These are phyloP conservation scores for Parnassius glacialis DNA, from an alignment of 2,888 invertebrate species.

Conservation along the genomic window DNA sequence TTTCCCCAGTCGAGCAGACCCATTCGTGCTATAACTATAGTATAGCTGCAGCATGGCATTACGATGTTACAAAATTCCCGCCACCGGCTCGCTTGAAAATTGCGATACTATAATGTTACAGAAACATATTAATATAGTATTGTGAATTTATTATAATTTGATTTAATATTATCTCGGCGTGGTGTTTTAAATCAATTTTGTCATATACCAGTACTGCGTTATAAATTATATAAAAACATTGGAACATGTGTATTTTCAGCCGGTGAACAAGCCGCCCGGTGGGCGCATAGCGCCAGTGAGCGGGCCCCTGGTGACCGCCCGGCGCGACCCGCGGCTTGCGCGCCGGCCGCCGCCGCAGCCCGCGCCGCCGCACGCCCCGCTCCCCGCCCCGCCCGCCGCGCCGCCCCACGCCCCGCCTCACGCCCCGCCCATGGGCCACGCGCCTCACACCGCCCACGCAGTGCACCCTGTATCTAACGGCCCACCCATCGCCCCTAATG, in stretches of 20 bases:
- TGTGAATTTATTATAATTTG: no score
- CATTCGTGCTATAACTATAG: no score
- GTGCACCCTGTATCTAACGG: conserved; percentile 17
- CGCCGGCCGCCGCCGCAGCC: conserved; percentile 36
- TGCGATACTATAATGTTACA: no score
- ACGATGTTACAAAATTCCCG: no score
- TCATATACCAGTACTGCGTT: no score
- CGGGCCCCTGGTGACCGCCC: conserved; percentile 54
- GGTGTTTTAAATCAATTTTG: no score
- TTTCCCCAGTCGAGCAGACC: no score
- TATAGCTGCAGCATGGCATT: no score
- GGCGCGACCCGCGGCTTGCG: conserved; percentile 55
- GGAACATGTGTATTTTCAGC: conserved; percentile 49
- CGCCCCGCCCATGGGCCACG: conserved; percentile 23
- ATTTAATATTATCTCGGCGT: no score
- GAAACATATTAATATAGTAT: no score
- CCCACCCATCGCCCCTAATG: conserved; percentile 60
- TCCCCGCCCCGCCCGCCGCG: conserved; percentile 15
- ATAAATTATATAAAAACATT: neutral
- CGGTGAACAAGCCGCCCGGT: conserved; percentile 49
- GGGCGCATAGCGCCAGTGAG: conserved; percentile 68
- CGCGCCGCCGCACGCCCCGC: conserved; percentile 23
- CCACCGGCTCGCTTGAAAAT: no score
- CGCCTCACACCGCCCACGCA: no score
- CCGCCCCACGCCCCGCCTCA: conserved; percentile 5